Percentiles rank a stretch among this genome's conserved stretches.
Conservation (phyloP, 1,140 invertebrate genomes). For the Andricus grossulariae region DNA sequence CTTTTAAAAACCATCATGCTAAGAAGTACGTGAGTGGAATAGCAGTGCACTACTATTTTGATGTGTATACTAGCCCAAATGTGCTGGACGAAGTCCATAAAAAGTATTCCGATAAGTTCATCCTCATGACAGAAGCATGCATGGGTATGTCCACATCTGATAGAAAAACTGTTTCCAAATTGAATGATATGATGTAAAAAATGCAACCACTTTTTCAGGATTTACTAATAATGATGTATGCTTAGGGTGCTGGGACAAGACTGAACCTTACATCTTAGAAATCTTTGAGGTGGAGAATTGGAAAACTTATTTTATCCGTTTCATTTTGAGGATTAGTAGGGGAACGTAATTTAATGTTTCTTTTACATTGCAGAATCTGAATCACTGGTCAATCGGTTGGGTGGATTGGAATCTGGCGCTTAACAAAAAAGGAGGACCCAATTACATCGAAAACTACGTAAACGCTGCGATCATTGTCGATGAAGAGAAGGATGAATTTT, state of each 20-base stretch:
- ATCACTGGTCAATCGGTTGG: slow-evolving; percentile 84
- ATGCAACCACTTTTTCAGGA: no score
- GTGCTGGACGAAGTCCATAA: background rate
- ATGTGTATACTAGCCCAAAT: no score
- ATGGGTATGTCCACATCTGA: background rate
- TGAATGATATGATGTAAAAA: no score
- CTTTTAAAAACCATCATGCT: background rate
- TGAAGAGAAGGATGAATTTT: slow-evolving; percentile 82
- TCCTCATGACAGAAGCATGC: background rate
- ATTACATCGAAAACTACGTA: slow-evolving; percentile 86
- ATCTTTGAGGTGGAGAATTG: no score
- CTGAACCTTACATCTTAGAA: no score
- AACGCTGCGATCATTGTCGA: slow-evolving; percentile 88
- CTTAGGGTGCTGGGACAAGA: no score
- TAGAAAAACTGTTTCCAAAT: background rate
- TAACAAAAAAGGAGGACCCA: slow-evolving; percentile 85
- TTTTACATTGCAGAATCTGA: slow-evolving; percentile 49
- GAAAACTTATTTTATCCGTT: no score
- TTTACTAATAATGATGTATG: no score
- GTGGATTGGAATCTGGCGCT: slow-evolving; percentile 93
- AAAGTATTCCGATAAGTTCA: background rate
- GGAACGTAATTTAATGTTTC: background rate
- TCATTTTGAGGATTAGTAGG: background rate
- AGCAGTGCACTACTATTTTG: background rate
- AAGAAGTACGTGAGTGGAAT: background rate